These are phyloP conservation scores for Volucella zonaria DNA, from an alignment of 2,888 invertebrate species.

Conservation along the genomic window DNA sequence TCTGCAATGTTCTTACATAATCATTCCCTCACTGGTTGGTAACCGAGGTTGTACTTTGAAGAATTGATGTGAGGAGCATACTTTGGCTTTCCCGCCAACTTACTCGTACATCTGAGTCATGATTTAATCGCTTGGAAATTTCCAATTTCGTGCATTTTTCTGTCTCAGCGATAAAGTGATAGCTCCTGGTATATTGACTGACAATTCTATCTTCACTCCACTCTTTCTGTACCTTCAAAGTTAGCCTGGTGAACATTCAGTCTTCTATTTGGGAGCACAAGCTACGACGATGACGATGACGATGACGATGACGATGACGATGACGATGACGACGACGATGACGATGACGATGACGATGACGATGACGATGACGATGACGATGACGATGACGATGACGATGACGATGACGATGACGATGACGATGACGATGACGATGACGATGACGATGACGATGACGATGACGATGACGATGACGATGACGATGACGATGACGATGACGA, in stretches of 20 bases:
- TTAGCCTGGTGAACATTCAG: slow-evolving; percentile 23
- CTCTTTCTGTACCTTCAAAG: neutral
- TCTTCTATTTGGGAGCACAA: slow-evolving; percentile 47
- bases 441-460: slow-evolving; percentile 20
- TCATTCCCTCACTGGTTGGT: neutral
- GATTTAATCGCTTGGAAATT: slow-evolving; percentile 71
- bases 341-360: slow-evolving; percentile 8
- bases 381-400: slow-evolving; percentile 10
- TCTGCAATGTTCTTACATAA: slow-evolving; percentile 9
- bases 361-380: slow-evolving; percentile 15
- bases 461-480: neutral
- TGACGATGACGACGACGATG: neutral
- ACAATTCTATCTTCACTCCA: slow-evolving; percentile 24
- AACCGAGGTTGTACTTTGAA: slow-evolving; percentile 36
- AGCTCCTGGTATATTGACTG: slow-evolving; percentile 43
- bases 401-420: slow-evolving; percentile 13
- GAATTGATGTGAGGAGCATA: slow-evolving; percentile 50
- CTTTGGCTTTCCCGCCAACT: slow-evolving; percentile 32
- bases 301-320: slow-evolving; percentile 18
- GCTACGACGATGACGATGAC: neutral
- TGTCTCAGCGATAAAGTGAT: slow-evolving; percentile 33
- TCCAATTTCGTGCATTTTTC: slow-evolving; percentile 70
- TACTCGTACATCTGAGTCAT: slow-evolving; percentile 58
- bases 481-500: slow-evolving; percentile 13
- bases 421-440: slow-evolving; percentile 2